Conservation (phyloP, 1,140 invertebrate species). For the Drosophila azteca region DNA sequence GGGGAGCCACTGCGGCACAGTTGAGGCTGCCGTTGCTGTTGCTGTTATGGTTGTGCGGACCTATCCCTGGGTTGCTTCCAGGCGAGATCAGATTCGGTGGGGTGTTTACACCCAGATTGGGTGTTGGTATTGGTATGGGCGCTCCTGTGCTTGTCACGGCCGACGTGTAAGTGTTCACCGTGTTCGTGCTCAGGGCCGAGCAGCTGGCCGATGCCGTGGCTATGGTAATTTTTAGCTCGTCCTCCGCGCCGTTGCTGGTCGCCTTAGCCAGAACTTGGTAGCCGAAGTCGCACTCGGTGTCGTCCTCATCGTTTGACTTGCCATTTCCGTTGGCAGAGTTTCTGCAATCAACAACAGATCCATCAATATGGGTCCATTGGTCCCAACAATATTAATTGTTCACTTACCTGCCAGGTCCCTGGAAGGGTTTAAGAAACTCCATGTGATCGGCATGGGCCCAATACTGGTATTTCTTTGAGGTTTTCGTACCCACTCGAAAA, state of each 20-base stretch:
- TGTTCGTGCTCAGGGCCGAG: constrained; percentile 47
- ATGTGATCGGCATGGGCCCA: constrained; percentile 83
- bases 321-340: constrained; percentile 70
- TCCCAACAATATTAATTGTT: not conserved
- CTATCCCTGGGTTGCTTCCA: constrained; percentile 35
- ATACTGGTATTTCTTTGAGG: constrained; percentile 82
- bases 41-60: constrained; percentile 38
- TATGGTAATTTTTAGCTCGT: constrained; percentile 72
- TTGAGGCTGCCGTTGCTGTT: constrained; percentile 65
- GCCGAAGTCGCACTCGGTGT: constrained; percentile 79
- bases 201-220: constrained; percentile 45
- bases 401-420: constrained; percentile 76
- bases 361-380: not conserved
- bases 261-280: constrained; percentile 79
- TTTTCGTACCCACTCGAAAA: constrained; percentile 81
- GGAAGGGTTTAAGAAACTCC: constrained; percentile 81
- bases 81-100: constrained; percentile 62
- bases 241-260: constrained; percentile 62
- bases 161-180: constrained; percentile 62
- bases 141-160: constrained; percentile 38
- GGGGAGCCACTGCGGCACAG: constrained; percentile 64
- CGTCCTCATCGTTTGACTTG: constrained; percentile 78
- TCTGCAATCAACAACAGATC: constrained; percentile 14
- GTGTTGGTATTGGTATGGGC: constrained; percentile 49
- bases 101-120: constrained; percentile 51